A percentile compares a stretch with the other conserved stretches of the same genome.
Evolutionary conservation across 2,113 vertebrate genomes (phyloP).

Genomic region (Alligator mississippiensis): DNA sequence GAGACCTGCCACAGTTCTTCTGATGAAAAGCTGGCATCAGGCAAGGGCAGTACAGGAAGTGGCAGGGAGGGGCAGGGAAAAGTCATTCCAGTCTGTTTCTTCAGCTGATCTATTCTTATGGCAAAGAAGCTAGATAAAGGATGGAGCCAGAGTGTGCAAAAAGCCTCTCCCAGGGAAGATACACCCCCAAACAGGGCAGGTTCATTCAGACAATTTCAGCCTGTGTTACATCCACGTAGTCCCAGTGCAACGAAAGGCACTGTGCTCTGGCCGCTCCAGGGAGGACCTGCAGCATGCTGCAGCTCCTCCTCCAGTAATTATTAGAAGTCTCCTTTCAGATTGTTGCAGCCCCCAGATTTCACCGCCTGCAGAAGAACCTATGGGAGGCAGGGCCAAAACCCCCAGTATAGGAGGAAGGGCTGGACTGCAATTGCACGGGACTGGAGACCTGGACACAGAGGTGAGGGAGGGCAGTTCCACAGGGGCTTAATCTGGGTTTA

Average conservation of each 20-base stretch:
- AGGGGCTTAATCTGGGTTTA: not conserved
- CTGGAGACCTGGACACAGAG: not conserved
- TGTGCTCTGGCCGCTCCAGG: not conserved
- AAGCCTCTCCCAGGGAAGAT: not conserved
- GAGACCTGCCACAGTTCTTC: not conserved
- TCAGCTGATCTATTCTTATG: not conserved
- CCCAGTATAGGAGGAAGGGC: fast-evolving
- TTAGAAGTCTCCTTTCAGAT: not conserved
- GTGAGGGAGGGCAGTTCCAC: fast-evolving
- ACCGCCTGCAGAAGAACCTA: fast-evolving
- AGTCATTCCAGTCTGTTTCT: not conserved
- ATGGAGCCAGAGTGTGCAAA: not conserved
- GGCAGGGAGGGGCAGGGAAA: not conserved
- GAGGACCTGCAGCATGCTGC: not conserved
- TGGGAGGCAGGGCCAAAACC: not conserved
- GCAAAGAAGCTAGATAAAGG: not conserved
- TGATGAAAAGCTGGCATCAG: not conserved
- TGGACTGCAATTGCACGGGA: fast-evolving
- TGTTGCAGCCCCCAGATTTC: not conserved
- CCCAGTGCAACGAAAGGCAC: fast-evolving
- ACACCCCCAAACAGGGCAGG: not conserved
- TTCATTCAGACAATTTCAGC: not conserved
- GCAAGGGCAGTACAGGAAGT: too few relatives aligned
- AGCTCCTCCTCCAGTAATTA: not conserved
- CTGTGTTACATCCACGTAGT: not conserved